Conservation (phyloP, 2,888 invertebrate species). For the Heliothis peltigera region DNA sequence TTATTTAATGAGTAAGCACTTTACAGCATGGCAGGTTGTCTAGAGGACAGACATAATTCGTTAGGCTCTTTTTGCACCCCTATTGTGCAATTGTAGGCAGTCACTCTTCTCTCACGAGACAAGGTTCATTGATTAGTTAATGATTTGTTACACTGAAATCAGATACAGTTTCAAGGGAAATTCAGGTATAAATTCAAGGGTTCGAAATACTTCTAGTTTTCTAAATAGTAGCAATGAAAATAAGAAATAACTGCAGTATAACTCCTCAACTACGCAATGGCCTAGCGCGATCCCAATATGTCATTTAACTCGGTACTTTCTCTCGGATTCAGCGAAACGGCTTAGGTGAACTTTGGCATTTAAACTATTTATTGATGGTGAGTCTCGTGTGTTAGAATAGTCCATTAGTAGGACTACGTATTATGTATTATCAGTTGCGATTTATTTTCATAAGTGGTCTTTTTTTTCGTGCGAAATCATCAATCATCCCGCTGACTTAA, state of each 20-base stretch:
- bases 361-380: slow-evolving; percentile 25
- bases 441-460: too few species aligned
- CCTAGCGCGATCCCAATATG: slow-evolving; percentile 15
- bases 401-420: too few species aligned
- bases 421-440: too few species aligned
- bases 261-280: slow-evolving; percentile 7
- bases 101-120: too few species aligned
- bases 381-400: neutral
- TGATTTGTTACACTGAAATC: too few species aligned
- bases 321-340: slow-evolving; percentile 30
- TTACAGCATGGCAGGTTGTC: neutral
- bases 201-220: neutral
- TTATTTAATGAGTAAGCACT: neutral
- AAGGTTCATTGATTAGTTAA: too few species aligned
- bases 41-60: neutral
- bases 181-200: too few species aligned
- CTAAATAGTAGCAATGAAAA: too few species aligned
- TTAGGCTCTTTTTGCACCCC: neutral
- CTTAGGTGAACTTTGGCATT: slow-evolving; percentile 45
- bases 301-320: slow-evolving; percentile 19
- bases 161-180: neutral
- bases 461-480: too few species aligned
- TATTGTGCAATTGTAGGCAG: neutral
- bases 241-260: too few species aligned
- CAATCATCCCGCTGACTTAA: too few species aligned